phyloP scores from a whole-genome alignment of 2,797 vertebrate species.

The Hipposideros larvatus region DNA sequence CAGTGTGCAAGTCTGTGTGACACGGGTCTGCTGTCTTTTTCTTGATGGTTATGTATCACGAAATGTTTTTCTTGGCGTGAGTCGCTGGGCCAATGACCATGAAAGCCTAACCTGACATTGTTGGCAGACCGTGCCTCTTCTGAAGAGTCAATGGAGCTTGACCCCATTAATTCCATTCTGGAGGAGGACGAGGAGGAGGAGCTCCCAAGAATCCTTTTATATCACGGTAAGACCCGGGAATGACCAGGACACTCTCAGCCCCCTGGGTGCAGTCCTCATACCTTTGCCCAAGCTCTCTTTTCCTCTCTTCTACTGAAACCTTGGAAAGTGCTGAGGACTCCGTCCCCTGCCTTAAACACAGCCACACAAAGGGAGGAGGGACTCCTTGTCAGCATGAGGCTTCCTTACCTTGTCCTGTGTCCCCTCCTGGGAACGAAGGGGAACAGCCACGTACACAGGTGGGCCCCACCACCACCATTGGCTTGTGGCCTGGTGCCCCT shows the following conservation, averaged over 20 bases:
- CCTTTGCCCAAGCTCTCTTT: not conserved
- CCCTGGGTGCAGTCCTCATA: not conserved
- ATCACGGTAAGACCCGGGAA: constrained; percentile 81
- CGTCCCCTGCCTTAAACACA: not conserved
- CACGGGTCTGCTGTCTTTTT: no score
- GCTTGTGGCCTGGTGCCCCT: not conserved
- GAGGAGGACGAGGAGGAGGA: constrained; percentile 92
- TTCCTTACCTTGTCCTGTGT: not conserved
- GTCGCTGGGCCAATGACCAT: no score
- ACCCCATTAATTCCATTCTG: constrained; percentile 80
- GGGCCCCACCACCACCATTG: not conserved
- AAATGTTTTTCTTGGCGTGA: not conserved
- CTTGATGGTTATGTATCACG: not conserved
- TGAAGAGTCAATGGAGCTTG: constrained; percentile 88
- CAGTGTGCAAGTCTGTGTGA: not conserved
- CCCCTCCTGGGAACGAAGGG: not conserved
- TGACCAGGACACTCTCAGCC: no score
- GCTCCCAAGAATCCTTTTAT: constrained; percentile 91
- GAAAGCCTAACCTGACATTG: not conserved
- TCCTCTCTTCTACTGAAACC: not conserved
- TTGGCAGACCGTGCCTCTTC: constrained; percentile 86
- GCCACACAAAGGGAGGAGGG: not conserved
- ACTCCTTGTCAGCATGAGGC: not conserved
- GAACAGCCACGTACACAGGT: rapidly evolving
- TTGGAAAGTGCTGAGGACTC: rapidly evolving